Base-by-base conservation (phyloP, 2,797 vertebrate genomes). In the Buphagus erythrorhynchus region DNA sequence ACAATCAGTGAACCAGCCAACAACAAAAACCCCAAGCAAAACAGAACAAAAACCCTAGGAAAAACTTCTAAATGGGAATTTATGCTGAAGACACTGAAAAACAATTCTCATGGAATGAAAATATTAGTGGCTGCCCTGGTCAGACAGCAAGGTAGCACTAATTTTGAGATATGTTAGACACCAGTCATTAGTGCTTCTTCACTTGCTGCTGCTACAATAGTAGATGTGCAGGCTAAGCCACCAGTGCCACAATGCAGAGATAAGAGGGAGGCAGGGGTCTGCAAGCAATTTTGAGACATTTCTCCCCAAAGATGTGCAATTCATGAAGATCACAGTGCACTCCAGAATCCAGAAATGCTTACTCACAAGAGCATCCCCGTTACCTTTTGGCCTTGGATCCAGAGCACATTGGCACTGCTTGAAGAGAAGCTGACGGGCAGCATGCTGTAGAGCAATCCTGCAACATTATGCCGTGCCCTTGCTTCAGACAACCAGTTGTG, bases 301-400 rank as follows among this genome's bases (percentile, higher is more conserved):
- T 72, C 33, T 93, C 48, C 35, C 17, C 35, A 43, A 48, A 83
- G 24, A 51, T 9, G 1, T 5, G 9, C n/a, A 71, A n/a, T 45
- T 79, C 36, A 69, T 40, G 46, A 57, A 75, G 26, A 86, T 42
- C 67, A 81, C 33, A 75, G 19, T 22, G 26, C 46, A 72, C 21
- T 55, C 36, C 28, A 51, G 26, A 58, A 46, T 43, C 38, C 45
- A 68, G 42, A 76, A 96, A 58, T 19, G 72, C 94, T 95, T 90
- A 74, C 48, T 86, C 92, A 94, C 75, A 38, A 71, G 16, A 58
- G 11, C 49, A 86, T 33, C 17, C 25, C 57, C 43, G 69, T 86
- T 67, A 85, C 48, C 46, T 89, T 88, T 68, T 35, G 43, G 73
- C 86, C 48, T 25, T 52, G 62, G 36, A 87, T 45, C 46, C 82